A percentile compares a stretch with the other conserved stretches of the same genome.
These are phyloP conservation scores for Leptobrachium ailaonicum DNA, from an alignment of 2,113 vertebrate genomes.

Conservation along the genomic window DNA sequence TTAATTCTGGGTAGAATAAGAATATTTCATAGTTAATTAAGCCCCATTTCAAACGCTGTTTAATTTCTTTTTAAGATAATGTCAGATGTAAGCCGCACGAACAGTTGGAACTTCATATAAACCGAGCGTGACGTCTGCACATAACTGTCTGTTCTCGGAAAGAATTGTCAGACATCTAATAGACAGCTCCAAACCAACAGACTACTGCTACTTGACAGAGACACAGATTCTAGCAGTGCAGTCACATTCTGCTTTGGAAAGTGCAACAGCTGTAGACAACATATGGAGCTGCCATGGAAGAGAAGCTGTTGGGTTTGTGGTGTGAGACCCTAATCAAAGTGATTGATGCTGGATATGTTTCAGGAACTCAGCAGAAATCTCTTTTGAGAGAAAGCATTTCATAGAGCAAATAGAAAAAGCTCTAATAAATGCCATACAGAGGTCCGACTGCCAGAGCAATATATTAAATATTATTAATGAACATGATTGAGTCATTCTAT, in stretches of 20 bases:
- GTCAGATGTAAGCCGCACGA: background rate
- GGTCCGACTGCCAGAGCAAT: slow-evolving; percentile 55
- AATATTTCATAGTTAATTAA: background rate
- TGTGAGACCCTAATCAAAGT: slow-evolving; percentile 74
- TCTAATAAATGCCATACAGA: slow-evolving; percentile 61
- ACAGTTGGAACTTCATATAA: background rate
- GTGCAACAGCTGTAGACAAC: slow-evolving; percentile 75
- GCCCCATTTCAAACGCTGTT: background rate
- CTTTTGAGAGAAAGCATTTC: slow-evolving; percentile 57
- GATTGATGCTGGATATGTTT: slow-evolving; percentile 70
- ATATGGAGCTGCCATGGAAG: slow-evolving; percentile 72
- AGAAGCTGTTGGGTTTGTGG: slow-evolving; percentile 64
- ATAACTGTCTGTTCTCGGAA: background rate
- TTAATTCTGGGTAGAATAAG: too few relatives aligned
- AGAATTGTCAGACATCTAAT: background rate
- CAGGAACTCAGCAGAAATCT: slow-evolving; percentile 62
- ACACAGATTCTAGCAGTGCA: slow-evolving; percentile 56
- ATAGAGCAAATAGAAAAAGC: slow-evolving; percentile 60
- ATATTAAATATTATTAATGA: slow-evolving; percentile 58
- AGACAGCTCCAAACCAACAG: slow-evolving; percentile 32
- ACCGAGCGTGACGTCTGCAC: background rate
- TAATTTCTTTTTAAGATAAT: background rate
- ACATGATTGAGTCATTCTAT: slow-evolving; percentile 55
- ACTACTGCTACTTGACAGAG: slow-evolving; percentile 56
- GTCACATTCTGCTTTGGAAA: slow-evolving; percentile 60